These are phyloP conservation scores for Drosophila borealis DNA, from an alignment of 2,888 invertebrate genomes.

Conservation along the genomic window DNA sequence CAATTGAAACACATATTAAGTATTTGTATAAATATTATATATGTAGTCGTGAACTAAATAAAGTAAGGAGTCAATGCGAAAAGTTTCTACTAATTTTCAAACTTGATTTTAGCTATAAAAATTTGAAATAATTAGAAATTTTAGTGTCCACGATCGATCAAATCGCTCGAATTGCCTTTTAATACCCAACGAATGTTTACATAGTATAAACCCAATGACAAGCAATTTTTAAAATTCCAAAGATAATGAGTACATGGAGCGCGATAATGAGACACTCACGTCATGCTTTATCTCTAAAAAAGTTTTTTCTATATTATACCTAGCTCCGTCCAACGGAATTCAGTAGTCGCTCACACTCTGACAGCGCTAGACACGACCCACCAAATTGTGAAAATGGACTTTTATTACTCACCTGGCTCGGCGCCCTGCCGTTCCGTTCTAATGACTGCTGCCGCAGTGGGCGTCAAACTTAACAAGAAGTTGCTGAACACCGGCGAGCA, in stretches of 20 bases:
- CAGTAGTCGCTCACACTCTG: constrained; percentile 30
- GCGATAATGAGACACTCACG: constrained; percentile 2
- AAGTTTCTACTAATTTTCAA: background rate
- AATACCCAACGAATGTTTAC: background rate
- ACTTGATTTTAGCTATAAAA: no score
- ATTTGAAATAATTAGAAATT: background rate
- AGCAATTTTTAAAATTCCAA: background rate
- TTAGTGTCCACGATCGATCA: background rate
- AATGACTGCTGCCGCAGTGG: constrained; percentile 88
- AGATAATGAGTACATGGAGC: background rate
- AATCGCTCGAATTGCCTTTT: background rate
- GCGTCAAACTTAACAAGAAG: constrained; percentile 88
- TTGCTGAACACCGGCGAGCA: constrained; percentile 86
- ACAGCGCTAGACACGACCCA: constrained; percentile 3
- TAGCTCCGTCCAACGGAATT: background rate
- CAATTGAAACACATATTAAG: background rate
- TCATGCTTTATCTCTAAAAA: background rate
- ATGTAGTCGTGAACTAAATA: background rate
- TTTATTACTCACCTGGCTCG: constrained; percentile 88
- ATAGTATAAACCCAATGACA: background rate
- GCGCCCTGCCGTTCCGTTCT: constrained; percentile 88
- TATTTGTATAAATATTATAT: background rate
- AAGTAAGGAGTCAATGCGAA: background rate
- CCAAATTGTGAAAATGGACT: constrained; percentile 85
- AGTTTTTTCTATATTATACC: constrained; percentile 21